Percentiles rank a stretch among this genome's conserved stretches.
phyloP scores from a whole-genome alignment of 2,888 invertebrate genomes.

The Drosophila algonquin region DNA sequence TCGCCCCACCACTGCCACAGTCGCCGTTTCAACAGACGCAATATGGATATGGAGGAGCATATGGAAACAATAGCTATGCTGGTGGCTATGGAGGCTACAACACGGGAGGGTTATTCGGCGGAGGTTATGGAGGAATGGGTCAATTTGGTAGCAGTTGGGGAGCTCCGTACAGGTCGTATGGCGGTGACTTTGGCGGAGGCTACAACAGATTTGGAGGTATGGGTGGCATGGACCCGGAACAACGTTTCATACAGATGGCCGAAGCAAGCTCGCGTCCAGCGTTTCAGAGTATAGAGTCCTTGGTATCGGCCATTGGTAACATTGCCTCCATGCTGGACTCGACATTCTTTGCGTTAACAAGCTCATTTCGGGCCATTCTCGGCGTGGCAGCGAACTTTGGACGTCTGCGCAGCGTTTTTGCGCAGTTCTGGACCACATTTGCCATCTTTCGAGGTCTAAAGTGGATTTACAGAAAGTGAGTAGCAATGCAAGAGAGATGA shows the following conservation, averaged over 20 bases:
- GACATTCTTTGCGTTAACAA: constrained; percentile 97
- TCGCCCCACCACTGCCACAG: constrained; percentile 68
- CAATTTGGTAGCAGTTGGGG: constrained; percentile 36
- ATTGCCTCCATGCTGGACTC: constrained; percentile 98
- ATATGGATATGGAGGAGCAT: constrained; percentile 42
- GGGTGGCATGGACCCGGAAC: constrained; percentile 81
- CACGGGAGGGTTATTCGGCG: constrained; percentile 30
- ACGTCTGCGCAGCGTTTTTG: constrained; percentile 91
- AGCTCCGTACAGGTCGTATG: constrained; percentile 31
- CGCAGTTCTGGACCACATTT: constrained; percentile 94
- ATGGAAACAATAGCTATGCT: constrained; percentile 38
- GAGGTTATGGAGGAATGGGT: constrained; percentile 44
- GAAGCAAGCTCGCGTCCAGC: constrained; percentile 96
- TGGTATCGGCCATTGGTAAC: constrained; percentile 95
- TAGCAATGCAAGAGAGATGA: neutral
- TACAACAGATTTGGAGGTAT: constrained; percentile 78
- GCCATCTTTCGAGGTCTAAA: constrained; percentile 91
- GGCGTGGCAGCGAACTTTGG: constrained; percentile 98
- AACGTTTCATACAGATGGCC: constrained; percentile 92
- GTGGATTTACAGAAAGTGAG: constrained; percentile 90
- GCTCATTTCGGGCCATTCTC: constrained; percentile 96
- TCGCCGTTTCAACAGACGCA: constrained; percentile 51
- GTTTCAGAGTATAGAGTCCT: constrained; percentile 96
- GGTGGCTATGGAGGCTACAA: constrained; percentile 48
- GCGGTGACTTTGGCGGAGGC: constrained; percentile 54